Evolutionary conservation across 2,113 vertebrate genomes (phyloP).

Genomic region (Chloropsis hardwickii): DNA sequence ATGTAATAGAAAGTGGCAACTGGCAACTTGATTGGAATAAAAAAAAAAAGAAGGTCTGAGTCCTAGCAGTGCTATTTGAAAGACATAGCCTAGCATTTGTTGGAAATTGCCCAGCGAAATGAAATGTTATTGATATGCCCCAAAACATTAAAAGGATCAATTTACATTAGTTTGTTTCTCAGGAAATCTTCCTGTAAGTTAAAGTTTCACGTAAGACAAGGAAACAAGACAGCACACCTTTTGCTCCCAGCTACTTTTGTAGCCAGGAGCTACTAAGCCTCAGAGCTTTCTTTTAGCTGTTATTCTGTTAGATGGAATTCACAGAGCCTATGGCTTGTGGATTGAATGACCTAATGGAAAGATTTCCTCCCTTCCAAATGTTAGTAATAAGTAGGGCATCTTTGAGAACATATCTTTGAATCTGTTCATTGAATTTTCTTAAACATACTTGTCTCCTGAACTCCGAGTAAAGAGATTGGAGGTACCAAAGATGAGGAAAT

Average conservation of each 20-base stretch:
- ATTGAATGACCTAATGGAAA: background rate
- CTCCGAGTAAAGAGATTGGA: background rate
- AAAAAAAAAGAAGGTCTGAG: background rate
- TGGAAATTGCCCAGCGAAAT: background rate
- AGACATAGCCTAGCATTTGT: background rate
- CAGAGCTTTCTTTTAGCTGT: background rate
- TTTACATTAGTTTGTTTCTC: background rate
- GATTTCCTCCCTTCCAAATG: background rate
- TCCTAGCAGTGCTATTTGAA: background rate
- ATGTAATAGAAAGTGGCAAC: background rate
- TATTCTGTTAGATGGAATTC: background rate
- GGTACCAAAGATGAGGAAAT: background rate
- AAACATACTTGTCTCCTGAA: background rate
- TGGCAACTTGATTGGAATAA: background rate
- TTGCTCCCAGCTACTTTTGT: background rate
- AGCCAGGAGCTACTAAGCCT: background rate
- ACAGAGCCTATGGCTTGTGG: background rate
- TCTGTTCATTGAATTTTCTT: background rate
- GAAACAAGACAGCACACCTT: background rate
- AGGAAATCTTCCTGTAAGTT: background rate
- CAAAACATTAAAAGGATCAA: background rate
- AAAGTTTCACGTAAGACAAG: background rate
- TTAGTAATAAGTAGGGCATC: background rate
- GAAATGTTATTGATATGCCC: background rate
- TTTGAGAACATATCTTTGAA: background rate